Percentiles rank a stretch among this genome's conserved stretches.
Conservation (phyloP, 2,797 vertebrate species). For the Siniperca undulata region DNA sequence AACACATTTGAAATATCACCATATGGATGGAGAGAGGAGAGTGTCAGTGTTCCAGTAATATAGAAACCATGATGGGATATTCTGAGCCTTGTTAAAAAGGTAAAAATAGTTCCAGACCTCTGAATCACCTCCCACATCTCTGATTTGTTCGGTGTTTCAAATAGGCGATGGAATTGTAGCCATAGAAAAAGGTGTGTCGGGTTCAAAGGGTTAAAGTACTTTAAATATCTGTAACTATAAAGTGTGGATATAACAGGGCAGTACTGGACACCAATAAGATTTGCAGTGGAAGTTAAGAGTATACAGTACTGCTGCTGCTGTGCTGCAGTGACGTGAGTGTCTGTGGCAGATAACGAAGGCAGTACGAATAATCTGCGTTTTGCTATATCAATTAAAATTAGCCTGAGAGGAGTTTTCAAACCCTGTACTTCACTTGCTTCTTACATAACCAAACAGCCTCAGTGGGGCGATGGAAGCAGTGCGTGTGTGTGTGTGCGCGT, state of each 20-base stretch:
- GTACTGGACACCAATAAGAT: slow-evolving; percentile 8
- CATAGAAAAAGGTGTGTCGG: neutral
- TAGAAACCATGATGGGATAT: too few species aligned
- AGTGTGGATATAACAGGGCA: neutral
- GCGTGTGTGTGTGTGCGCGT: slow-evolving; percentile 3
- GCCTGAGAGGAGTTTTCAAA: slow-evolving; percentile 66
- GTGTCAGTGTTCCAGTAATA: too few species aligned
- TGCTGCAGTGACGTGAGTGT: slow-evolving; percentile 33
- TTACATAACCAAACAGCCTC: slow-evolving; percentile 73
- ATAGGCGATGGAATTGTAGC: neutral
- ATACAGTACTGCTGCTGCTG: neutral
- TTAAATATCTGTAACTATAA: neutral
- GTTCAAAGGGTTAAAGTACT: neutral
- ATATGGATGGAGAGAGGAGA: too few species aligned
- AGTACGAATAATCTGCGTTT: slow-evolving; percentile 60
- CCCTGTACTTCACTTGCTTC: slow-evolving; percentile 56
- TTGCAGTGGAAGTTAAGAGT: neutral
- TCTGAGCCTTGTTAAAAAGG: too few species aligned
- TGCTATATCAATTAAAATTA: slow-evolving; percentile 76
- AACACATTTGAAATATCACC: too few species aligned
- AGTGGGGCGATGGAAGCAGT: slow-evolving; percentile 16
- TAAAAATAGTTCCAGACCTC: too few species aligned
- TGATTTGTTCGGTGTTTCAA: too few species aligned
- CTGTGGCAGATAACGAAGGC: slow-evolving; percentile 56
- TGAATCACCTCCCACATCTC: too few species aligned